A percentile compares a stretch with the other conserved stretches of the same genome.
These are phyloP conservation scores for Tricholauxania praeusta DNA, from an alignment of 2,888 invertebrate species.

Conservation along the genomic window DNA sequence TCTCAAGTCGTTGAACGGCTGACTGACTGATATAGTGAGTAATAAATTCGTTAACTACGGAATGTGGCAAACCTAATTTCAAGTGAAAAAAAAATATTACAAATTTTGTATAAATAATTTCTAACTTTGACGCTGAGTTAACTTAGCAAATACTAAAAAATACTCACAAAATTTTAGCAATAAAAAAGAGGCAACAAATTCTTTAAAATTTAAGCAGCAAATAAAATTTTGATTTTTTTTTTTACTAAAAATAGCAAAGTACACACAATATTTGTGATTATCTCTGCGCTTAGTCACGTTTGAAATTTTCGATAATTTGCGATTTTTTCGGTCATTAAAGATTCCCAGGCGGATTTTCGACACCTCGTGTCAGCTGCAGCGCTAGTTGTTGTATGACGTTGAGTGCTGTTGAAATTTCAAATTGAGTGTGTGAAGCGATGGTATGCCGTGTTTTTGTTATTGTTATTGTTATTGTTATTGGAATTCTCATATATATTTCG, in stretches of 20 bases:
- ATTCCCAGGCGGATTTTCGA: slow-evolving; percentile 11
- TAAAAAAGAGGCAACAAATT: neutral
- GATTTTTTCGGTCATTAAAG: slow-evolving; percentile 11
- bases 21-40: slow-evolving; percentile 7
- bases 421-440: neutral
- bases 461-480: neutral
- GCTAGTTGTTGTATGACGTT: neutral
- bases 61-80: slow-evolving; percentile 21
- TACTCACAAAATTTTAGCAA: neutral
- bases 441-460: neutral
- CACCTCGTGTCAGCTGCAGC: slow-evolving; percentile 4
- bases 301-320: slow-evolving; percentile 16
- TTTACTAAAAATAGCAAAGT: too few species aligned
- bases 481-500: neutral
- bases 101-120: too few species aligned
- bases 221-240: too few species aligned
- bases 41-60: slow-evolving; percentile 8
- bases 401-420: neutral
- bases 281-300: slow-evolving; percentile 14
- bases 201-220: neutral
- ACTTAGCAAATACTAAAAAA: neutral
- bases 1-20: too few species aligned
- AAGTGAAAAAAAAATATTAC: neutral
- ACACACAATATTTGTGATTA: neutral
- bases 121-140: too few species aligned